Conservation (phyloP, 2,888 invertebrate genomes). For the Sceliomorpha sp. region DNA sequence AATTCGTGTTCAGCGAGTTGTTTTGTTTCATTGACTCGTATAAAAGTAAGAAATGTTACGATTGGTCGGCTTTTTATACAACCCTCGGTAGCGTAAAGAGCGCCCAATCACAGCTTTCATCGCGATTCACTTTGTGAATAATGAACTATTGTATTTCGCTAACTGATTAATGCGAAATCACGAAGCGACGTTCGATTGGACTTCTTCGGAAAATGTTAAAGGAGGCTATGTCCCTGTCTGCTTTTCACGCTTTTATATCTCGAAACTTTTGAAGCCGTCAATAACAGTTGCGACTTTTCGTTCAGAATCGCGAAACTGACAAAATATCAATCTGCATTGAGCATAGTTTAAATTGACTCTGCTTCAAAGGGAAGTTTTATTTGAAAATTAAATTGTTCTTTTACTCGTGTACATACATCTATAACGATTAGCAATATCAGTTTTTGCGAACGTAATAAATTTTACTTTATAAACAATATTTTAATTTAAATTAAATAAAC, state of each 20-base stretch:
- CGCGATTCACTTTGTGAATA: conserved; percentile 18
- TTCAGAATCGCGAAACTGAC: background rate
- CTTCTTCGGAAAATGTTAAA: conserved; percentile 13
- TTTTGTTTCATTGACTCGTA: conserved; percentile 59
- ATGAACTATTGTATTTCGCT: conserved; percentile 19
- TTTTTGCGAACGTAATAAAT: no score
- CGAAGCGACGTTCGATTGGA: conserved; percentile 38
- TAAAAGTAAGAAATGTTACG: conserved; percentile 73
- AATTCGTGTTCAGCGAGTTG: conserved; percentile 10
- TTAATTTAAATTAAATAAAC: no score
- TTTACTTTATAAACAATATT: no score
- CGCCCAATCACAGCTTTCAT: conserved; percentile 3
- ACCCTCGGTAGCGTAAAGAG: conserved; percentile 9
- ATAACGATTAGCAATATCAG: no score
- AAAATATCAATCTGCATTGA: background rate
- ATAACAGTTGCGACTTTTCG: background rate
- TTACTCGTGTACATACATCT: no score
- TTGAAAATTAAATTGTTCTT: no score
- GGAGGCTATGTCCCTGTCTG: conserved; percentile 1
- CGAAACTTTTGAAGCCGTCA: conserved; percentile 1
- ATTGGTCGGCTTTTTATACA: conserved; percentile 25
- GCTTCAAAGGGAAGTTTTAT: no score
- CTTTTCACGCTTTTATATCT: conserved; percentile 16
- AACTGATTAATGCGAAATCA: conserved; percentile 61
- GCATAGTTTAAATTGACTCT: no score